These are phyloP conservation scores for Porphyrio hochstetteri DNA, from an alignment of 2,113 vertebrate species.

Conservation along the genomic window DNA sequence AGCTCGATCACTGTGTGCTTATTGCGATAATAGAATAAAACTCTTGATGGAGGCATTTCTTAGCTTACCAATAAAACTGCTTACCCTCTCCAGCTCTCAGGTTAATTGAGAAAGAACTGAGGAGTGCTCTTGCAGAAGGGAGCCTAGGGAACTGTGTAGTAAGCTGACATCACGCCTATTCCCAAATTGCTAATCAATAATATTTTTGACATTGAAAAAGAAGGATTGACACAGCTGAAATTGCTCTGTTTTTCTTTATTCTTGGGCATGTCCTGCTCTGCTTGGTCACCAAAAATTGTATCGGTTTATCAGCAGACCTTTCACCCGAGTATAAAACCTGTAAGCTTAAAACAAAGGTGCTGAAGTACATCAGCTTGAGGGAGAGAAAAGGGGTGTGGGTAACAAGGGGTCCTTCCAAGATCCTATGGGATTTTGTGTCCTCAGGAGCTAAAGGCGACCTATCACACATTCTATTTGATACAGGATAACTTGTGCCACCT, in stretches of 20 bases:
- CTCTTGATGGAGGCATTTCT: constrained; percentile 40
- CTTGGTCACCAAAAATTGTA: neutral
- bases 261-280: neutral
- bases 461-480: rapidly evolving
- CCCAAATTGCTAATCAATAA: neutral
- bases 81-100: constrained; percentile 1
- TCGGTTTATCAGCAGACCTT: neutral
- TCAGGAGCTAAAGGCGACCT: neutral
- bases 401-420: neutral
- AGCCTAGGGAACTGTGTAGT: constrained; percentile 2
- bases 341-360: neutral
- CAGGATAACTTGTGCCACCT: neutral
- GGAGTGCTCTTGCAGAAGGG: neutral
- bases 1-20: neutral
- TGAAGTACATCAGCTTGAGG: neutral
- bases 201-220: neutral
- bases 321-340: neutral
- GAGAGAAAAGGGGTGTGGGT: neutral
- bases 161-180: neutral
- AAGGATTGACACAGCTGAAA: neutral
- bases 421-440: neutral
- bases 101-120: constrained; percentile 55
- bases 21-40: neutral
- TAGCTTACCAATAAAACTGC: constrained; percentile 1
- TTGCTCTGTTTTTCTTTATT: neutral